Conservation (phyloP, 2,888 invertebrate species). For the Drosophila rellima region DNA sequence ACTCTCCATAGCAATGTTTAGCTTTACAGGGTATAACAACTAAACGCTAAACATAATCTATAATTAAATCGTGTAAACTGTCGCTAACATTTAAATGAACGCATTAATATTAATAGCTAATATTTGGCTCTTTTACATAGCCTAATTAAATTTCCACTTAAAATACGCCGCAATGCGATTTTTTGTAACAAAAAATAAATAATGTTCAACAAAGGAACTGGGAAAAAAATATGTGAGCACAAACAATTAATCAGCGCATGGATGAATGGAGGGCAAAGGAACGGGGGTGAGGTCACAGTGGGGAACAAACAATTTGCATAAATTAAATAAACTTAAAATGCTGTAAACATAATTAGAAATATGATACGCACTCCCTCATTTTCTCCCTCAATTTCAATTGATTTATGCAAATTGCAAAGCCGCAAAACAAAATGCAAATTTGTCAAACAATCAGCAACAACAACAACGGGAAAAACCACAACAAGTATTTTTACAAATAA, state of each 20-base stretch:
- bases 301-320: slow-evolving; percentile 66
- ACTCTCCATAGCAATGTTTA: too few species aligned
- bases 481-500: slow-evolving; percentile 5
- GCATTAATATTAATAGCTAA: slow-evolving; percentile 79
- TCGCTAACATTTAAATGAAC: slow-evolving; percentile 46
- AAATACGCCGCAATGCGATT: slow-evolving; percentile 52
- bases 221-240: slow-evolving; percentile 16
- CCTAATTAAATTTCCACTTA: slow-evolving; percentile 78
- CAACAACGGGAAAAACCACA: slow-evolving; percentile 7
- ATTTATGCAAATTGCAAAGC: slow-evolving; percentile 78
- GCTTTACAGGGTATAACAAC: slow-evolving; percentile 3
- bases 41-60: slow-evolving; percentile 60
- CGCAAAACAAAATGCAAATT: slow-evolving; percentile 68
- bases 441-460: slow-evolving; percentile 37
- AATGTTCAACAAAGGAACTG: slow-evolving; percentile 8
- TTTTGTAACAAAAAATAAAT: slow-evolving; percentile 2
- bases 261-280: not conserved
- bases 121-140: slow-evolving; percentile 66
- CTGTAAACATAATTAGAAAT: slow-evolving; percentile 78
- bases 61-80: slow-evolving; percentile 75
- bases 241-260: slow-evolving; percentile 57
- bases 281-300: slow-evolving; percentile 4
- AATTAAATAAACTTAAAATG: slow-evolving; percentile 68
- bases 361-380: slow-evolving; percentile 45
- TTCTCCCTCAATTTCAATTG: slow-evolving; percentile 59